A percentile compares a stretch with the other conserved stretches of the same genome.
Conservation (phyloP, 1,140 invertebrate species). For the Macrostomum lignano region DNA sequence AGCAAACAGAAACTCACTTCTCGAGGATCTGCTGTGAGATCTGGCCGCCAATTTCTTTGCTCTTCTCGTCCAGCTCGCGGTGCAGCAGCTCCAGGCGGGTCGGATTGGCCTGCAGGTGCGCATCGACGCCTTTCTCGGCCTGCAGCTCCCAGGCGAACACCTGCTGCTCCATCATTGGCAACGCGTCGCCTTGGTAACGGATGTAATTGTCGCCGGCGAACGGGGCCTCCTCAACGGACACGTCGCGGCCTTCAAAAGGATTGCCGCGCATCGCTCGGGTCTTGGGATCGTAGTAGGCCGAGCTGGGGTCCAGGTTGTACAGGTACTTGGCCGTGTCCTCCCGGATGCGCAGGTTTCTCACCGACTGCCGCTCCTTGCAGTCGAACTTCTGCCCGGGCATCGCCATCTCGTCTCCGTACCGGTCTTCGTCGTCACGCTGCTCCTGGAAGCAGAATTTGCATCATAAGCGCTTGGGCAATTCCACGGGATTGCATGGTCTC, state of each 20-base stretch:
- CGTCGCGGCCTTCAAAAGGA: constrained; percentile 34
- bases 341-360: constrained; percentile 77
- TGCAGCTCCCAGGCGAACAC: constrained; percentile 85
- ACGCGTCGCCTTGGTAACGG: constrained; percentile 66
- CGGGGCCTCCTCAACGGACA: constrained; percentile 8
- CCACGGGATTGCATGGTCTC: too few species aligned
- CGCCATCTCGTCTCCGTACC: constrained; percentile 37
- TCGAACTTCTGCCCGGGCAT: constrained; percentile 70
- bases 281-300: constrained; percentile 94
- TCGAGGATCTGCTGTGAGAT: constrained; percentile 4
- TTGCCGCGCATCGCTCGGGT: constrained; percentile 92
- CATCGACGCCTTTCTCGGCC: constrained; percentile 56
- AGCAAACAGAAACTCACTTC: constrained; percentile 4
- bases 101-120: constrained; percentile 79
- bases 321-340: constrained; percentile 97
- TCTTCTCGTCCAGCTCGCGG: constrained; percentile 33
- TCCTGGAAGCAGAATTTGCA: too few species aligned
- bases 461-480: constrained; percentile 11
- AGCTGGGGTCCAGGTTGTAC: constrained; percentile 75
- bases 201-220: constrained; percentile 72
- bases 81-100: constrained; percentile 75
- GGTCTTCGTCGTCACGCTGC: constrained; percentile 30
- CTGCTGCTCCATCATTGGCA: constrained; percentile 58
- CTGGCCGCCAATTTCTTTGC: constrained; percentile 1
- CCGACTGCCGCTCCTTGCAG: constrained; percentile 82